These are phyloP conservation scores for Cancer borealis DNA, from an alignment of 2,888 invertebrate genomes.

Conservation along the genomic window DNA sequence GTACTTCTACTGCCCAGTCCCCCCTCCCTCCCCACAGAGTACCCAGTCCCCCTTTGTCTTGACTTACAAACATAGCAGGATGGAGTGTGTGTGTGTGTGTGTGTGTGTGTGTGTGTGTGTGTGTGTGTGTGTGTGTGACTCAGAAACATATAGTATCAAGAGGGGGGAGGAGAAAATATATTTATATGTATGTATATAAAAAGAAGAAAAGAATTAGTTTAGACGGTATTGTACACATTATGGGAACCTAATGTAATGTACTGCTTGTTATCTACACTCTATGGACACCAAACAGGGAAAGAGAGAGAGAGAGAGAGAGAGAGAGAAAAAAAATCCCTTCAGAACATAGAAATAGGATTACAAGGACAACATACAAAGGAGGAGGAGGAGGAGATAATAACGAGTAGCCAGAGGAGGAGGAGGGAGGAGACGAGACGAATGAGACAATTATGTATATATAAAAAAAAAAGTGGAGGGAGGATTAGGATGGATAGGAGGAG, in stretches of 20 bases:
- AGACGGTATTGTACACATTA: constrained; percentile 63
- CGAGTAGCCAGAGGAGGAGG: neutral
- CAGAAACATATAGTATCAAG: neutral
- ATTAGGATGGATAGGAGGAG: neutral
- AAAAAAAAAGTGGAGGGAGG: neutral
- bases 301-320: neutral
- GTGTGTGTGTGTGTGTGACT: neutral
- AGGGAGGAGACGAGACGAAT: neutral
- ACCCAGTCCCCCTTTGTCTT: neutral
- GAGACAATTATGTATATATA: too few relatives aligned
- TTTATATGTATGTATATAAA: neutral
- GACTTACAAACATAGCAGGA: neutral
- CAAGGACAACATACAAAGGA: neutral
- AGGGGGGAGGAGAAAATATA: neutral
- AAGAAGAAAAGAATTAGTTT: neutral
- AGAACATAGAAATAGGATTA: neutral
- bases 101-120: neutral
- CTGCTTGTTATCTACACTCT: constrained; percentile 63
- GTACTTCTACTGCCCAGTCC: neutral
- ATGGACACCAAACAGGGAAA: constrained; percentile 1
- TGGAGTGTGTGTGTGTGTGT: neutral
- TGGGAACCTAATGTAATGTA: constrained; percentile 4
- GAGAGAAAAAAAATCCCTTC: neutral
- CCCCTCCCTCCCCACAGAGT: too few relatives aligned
- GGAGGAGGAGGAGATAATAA: neutral